A percentile compares a stretch with the other conserved stretches of the same genome.
These are phyloP conservation scores for Volucella inanis DNA, from an alignment of 2,888 invertebrate genomes.

Conservation along the genomic window DNA sequence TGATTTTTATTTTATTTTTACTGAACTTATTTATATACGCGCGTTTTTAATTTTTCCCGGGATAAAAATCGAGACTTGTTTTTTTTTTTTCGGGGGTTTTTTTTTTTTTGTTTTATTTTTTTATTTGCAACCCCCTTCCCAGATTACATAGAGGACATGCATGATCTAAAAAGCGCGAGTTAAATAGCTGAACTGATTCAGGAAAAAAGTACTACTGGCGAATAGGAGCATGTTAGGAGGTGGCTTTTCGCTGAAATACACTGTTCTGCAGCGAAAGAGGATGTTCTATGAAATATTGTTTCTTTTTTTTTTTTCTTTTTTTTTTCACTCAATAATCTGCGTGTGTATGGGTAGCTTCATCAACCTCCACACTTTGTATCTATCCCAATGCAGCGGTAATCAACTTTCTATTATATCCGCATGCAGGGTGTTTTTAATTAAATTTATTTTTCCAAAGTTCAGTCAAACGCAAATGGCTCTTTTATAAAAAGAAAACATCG, in stretches of 20 bases:
- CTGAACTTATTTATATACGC: conserved; percentile 68
- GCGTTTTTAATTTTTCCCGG: conserved; percentile 70
- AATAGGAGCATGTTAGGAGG: conserved; percentile 72
- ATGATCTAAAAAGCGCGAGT: conserved; percentile 69
- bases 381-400: conserved; percentile 24
- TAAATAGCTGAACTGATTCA: conserved; percentile 68
- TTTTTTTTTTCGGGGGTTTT: too few species aligned
- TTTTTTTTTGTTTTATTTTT: too few species aligned
- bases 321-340: conserved; percentile 15
- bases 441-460: conserved; percentile 41
- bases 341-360: conserved; percentile 7
- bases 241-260: conserved; percentile 59
- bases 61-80: conserved; percentile 55
- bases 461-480: conserved; percentile 46
- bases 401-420: conserved; percentile 43
- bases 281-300: conserved; percentile 59
- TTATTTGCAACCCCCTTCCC: neutral
- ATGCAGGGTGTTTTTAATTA: conserved; percentile 51
- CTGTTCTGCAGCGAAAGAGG: conserved; percentile 55
- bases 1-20: conserved; percentile 71
- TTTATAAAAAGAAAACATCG: conserved; percentile 20
- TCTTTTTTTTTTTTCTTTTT: conserved; percentile 25
- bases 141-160: conserved; percentile 31
- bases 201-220: conserved; percentile 63
- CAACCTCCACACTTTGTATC: conserved; percentile 1